Base-by-base conservation (phyloP, 2,797 vertebrate species). In the Arnoldichthys spilopterus region DNA sequence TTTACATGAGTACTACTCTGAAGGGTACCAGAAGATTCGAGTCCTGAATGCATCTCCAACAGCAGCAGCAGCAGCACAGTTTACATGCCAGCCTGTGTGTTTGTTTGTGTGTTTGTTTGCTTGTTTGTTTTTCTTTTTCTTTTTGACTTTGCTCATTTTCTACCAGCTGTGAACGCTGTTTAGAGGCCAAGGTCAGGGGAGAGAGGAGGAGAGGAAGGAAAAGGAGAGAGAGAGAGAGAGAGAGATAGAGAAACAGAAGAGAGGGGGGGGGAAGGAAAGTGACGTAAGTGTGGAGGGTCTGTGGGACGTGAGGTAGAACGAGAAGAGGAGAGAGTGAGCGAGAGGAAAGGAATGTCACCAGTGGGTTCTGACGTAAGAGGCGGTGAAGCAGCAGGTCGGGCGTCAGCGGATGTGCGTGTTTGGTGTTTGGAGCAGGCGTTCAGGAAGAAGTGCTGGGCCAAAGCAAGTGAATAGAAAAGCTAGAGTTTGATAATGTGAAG, bases 1-100 rank as follows among this genome's bases (percentile, higher is more conserved):
- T 95, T 97, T 96, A 94, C 94, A 93, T 89, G 87, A 63, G 90
- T 86, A 89, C 86, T 87, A 92, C 87, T 91, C 90, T 91, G 85
- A 91, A 92, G 92, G 93, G 92, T 92, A 87, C 83, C 91, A 76
- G 77, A 80, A 86, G 86, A 59, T 81, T 91, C 93, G 87, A 92
- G 92, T n/a, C n/a, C n/a, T n/a, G n/a, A n/a, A n/a, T n/a, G n/a
- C n/a, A 84, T 92, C 89, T 91, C 9, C 13, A 30, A 6, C 76
- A 40, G 45, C 54, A 16, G 28, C 63, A 30, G 34, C 20, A 4
- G 40, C 22, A 73, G n/a, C 20, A 40, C 24, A 54, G 77, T 78
- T 78, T 73, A 73, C 69, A 78, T 45, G 22, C 45, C 24, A 69
- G 61, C 56, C 54, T 64, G 71, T 82, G 26, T 37, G 58, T 53